A percentile compares a stretch with the other conserved stretches of the same genome.
Evolutionary conservation across 2,888 invertebrate species (phyloP).

Genomic region (Tridacna crocea): DNA sequence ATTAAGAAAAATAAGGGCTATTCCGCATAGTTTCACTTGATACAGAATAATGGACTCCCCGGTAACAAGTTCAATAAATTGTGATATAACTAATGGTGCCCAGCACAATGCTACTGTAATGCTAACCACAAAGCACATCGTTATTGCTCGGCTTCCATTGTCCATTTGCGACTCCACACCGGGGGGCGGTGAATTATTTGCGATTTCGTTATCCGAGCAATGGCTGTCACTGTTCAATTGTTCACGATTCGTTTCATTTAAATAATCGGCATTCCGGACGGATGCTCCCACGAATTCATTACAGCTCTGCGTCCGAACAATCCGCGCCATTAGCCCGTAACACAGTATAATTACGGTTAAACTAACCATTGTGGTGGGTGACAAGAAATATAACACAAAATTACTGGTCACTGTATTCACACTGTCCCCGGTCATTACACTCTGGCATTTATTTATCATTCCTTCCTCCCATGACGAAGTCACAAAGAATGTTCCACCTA

Average conservation of each 20-base stretch:
- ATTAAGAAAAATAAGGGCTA: slow-evolving; percentile 77
- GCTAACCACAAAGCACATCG: slow-evolving; percentile 76
- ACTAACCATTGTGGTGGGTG: slow-evolving; percentile 70
- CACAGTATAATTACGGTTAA: slow-evolving; percentile 67
- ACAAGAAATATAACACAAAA: slow-evolving; percentile 75
- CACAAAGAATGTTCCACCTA: slow-evolving; percentile 73
- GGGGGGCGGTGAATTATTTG: slow-evolving; percentile 41
- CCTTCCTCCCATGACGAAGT: slow-evolving; percentile 68
- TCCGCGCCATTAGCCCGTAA: slow-evolving; percentile 70
- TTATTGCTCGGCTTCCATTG: slow-evolving; percentile 73
- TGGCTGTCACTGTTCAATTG: slow-evolving; percentile 36
- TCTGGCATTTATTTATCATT: slow-evolving; percentile 68
- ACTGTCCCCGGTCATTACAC: slow-evolving; percentile 68
- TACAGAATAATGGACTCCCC: slow-evolving; percentile 77
- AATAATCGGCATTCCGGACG: slow-evolving; percentile 33
- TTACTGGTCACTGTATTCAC: slow-evolving; percentile 65
- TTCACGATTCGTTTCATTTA: slow-evolving; percentile 47
- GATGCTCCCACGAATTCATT: slow-evolving; percentile 15
- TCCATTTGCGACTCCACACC: slow-evolving; percentile 62
- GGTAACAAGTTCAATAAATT: slow-evolving; percentile 70
- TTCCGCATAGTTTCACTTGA: slow-evolving; percentile 78
- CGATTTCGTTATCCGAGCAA: slow-evolving; percentile 30
- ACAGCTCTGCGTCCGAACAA: slow-evolving; percentile 64
- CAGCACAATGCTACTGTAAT: slow-evolving; percentile 75
- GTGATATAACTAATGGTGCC: slow-evolving; percentile 75